Evolutionary conservation across 2,113 vertebrate species (phyloP), one percentile per base, ranked within the genome.

Genomic region (Nannospalax galili): DNA sequence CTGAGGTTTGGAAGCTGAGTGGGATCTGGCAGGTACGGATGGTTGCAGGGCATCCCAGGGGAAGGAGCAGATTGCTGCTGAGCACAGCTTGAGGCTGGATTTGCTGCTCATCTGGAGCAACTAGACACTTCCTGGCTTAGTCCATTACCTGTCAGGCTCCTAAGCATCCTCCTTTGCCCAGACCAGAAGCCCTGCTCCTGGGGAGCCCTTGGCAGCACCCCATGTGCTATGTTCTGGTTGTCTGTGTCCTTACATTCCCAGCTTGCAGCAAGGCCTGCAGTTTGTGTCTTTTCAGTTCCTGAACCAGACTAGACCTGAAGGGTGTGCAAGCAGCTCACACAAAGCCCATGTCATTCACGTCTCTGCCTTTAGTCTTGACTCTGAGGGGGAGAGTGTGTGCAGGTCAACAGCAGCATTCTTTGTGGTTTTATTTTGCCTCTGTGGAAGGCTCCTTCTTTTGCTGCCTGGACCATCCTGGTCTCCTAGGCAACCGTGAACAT

Each of bases 271-370:
- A 0, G 24, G 22, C 4, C 17, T 32, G 5, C 45, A 14, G 42
- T 11, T 24, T 10, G 24, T 40, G 40, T 65, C 20, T 69, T 48
- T 1, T 40, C 42, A 80, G 1, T 92, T 3, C 37, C 24, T 1
- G 67, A 84, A 65, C 42, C 28, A n/a, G 81, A 37, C 2, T 12
- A n/a, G 78, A 45, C 12, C 28, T 30, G 7, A 5, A 40, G 42
- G 24, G 52, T 15, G 22, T 26, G 17, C 62, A 5, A 22, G 58
- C 48, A 30, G 30, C n/a, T 19, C n/a, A 16, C 12, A 35, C 45
- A 20, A 58, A 37, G 22, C 84, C 2, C 11, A 3, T 2, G 11
- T 1, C 78, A 2, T 1, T 15, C 1, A 0, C 1, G 69, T 16
- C 56, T 32, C 45, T 58, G 79, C 74, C 52, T 73, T 60, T 30